phyloP scores from a whole-genome alignment of 2,113 vertebrate genomes.

The Agapornis roseicollis region DNA sequence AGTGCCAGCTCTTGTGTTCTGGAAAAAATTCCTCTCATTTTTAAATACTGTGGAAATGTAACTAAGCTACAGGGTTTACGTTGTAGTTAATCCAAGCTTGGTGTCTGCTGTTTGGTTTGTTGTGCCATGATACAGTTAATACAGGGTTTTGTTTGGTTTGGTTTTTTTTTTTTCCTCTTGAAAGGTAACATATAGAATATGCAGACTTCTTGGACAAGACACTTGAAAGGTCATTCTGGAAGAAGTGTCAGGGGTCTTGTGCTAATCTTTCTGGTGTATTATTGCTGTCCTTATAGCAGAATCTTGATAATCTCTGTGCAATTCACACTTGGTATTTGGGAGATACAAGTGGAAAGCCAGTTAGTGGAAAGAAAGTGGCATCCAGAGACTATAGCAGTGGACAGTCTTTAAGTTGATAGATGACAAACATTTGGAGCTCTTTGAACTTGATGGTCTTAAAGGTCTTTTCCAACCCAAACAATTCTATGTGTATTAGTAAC shows the following conservation, averaged over 20 bases:
- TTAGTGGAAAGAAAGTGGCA: background rate
- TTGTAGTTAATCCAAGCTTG: background rate
- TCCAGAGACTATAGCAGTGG: background rate
- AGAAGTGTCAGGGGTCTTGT: background rate
- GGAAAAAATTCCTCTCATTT: background rate
- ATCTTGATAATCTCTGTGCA: background rate
- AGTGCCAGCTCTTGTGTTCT: background rate
- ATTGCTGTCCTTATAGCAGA: background rate
- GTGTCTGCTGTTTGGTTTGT: background rate
- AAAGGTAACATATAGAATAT: background rate
- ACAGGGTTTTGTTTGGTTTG: background rate
- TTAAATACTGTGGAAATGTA: background rate
- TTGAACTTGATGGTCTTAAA: background rate
- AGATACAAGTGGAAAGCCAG: background rate
- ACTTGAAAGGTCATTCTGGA: background rate
- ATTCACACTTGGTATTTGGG: background rate
- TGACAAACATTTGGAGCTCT: background rate
- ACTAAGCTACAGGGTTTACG: background rate
- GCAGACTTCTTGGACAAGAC: background rate
- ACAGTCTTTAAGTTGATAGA: background rate
- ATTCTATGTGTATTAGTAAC: background rate
- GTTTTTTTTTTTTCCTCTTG: background rate
- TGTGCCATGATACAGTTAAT: background rate
- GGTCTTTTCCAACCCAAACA: background rate
- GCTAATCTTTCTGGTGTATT: background rate